Evolutionary conservation across 2,888 invertebrate species (phyloP).

Genomic region (Coenonympha glycerion): DNA sequence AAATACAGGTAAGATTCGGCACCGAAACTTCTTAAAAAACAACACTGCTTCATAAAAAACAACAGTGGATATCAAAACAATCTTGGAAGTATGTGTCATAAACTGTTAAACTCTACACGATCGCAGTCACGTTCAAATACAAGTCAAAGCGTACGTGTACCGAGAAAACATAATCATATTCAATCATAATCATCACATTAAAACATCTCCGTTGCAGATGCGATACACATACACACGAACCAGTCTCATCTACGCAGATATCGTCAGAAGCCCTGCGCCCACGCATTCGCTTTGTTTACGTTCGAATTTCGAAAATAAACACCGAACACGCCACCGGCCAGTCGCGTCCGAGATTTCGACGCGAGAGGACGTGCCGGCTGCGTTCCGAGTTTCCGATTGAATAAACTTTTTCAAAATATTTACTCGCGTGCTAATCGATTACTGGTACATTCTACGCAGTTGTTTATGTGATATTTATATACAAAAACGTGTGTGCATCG

Average conservation of each 20-base stretch:
- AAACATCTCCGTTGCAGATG: constrained; percentile 3
- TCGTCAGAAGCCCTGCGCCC: constrained; percentile 28
- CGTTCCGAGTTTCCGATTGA: constrained; percentile 1
- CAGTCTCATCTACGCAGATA: constrained; percentile 21
- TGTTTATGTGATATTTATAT: constrained; percentile 25
- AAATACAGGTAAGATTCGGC: too few species aligned
- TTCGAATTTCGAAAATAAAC: constrained; percentile 45
- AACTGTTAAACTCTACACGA: neutral
- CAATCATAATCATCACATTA: neutral
- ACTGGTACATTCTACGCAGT: constrained; percentile 26
- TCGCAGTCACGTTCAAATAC: neutral
- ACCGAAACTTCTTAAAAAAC: too few species aligned
- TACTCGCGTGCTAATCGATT: constrained; percentile 1
- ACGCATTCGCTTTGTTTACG: constrained; percentile 39
- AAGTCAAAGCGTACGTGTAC: neutral
- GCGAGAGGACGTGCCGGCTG: constrained; percentile 40
- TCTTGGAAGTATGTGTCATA: too few species aligned
- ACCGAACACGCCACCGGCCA: constrained; percentile 34
- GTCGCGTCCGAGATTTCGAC: constrained; percentile 43
- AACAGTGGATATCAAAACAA: too few species aligned
- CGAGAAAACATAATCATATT: too few species aligned
- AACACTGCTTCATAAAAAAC: too few species aligned
- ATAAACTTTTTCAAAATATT: constrained; percentile 20
- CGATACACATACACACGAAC: constrained; percentile 12
- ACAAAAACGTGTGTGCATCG: constrained; percentile 26